Evolutionary conservation across 1,140 invertebrate species (phyloP).

Genomic region (Zaprionus vittiger): DNA sequence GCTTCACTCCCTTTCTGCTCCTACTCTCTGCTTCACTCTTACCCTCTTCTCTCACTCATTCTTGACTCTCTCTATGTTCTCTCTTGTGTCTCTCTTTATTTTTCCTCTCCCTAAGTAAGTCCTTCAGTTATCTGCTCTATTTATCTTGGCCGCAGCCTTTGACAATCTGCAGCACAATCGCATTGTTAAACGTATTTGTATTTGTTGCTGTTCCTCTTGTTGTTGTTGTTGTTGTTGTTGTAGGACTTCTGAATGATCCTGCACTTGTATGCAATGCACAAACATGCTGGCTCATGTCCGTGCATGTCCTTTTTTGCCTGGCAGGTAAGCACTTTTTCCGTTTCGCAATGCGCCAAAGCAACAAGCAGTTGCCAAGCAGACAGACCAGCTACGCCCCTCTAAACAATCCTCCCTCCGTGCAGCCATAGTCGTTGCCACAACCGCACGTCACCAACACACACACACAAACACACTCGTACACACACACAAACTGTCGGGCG

Average conservation of each 20-base stretch:
- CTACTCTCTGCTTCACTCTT: not conserved
- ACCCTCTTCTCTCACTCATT: not conserved
- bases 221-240: slow-evolving; percentile 35
- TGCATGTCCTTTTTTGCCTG: slow-evolving; percentile 12
- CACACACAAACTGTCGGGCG: slow-evolving; percentile 9
- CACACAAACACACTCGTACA: slow-evolving; percentile 22
- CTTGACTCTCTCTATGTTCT: not conserved
- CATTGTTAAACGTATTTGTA: slow-evolving; percentile 28
- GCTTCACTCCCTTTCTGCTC: not conserved
- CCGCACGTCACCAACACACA: slow-evolving; percentile 71
- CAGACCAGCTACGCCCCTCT: not conserved
- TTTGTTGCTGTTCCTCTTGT: slow-evolving; percentile 31
- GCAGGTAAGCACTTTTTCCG: slow-evolving; percentile 24
- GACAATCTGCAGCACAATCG: slow-evolving; percentile 19
- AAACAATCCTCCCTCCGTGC: not conserved
- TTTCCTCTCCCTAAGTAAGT: not conserved
- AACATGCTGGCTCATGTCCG: slow-evolving; percentile 10
- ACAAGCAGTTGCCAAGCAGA: slow-evolving; percentile 41
- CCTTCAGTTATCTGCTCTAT: not conserved
- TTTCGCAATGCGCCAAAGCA: slow-evolving; percentile 27
- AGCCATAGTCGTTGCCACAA: slow-evolving; percentile 53
- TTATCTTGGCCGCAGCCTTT: slow-evolving; percentile 6
- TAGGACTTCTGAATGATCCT: slow-evolving; percentile 33
- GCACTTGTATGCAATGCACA: slow-evolving; percentile 33
- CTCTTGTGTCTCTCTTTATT: not conserved